Evolutionary conservation across 2,888 invertebrate species (phyloP), one percentile per base, ranked within the genome.

Genomic region (Heliconius aoede): DNA sequence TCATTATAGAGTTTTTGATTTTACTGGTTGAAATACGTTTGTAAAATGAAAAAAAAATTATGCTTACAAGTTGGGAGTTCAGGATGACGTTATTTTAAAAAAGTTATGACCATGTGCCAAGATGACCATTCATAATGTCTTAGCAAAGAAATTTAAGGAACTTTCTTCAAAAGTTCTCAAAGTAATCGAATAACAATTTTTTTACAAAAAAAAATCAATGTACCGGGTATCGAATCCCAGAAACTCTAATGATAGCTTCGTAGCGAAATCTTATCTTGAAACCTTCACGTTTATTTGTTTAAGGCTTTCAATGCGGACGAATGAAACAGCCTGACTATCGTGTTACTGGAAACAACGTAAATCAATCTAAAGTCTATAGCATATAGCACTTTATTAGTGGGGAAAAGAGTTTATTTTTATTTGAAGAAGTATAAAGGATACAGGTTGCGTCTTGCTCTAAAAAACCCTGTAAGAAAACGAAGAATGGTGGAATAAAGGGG

Each of bases 401-500:
- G 0, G 0, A 0, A 0, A 83, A 88, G 4, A 73, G 85, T 86
- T 73, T 24, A 79, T 30, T 81, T 80, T 87, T 0, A 74, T 1
- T 72, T 84, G 84, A 0, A 0, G 3, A 1, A 5, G 7, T 21
- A 28, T 21, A 82, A 83, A 88, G 88, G 78, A 88, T 87, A 88
- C 86, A 87, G 84, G 84, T 65, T 86, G 86, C 81, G 86, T 89
- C 88, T 86, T 88, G 86, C 87, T 89, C 88, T 89, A 91, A 93
- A 94, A 93, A 94, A 93, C 91, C 91, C 91, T 90, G 90, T 90
- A 93, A 94, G 94, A 93, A 94, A 69, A 32, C 55, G 69, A 69
- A 94, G 94, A 94, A 94, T 91, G 90, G 92, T 86, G 88, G 88
- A 90, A 92, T 90, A 92, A 92, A 91, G 90, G 93, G 92, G 91